Percentiles rank a stretch among this genome's conserved stretches.
phyloP scores from a whole-genome alignment of 2,888 invertebrate genomes.

The Hermaeophaga mercurialis region DNA sequence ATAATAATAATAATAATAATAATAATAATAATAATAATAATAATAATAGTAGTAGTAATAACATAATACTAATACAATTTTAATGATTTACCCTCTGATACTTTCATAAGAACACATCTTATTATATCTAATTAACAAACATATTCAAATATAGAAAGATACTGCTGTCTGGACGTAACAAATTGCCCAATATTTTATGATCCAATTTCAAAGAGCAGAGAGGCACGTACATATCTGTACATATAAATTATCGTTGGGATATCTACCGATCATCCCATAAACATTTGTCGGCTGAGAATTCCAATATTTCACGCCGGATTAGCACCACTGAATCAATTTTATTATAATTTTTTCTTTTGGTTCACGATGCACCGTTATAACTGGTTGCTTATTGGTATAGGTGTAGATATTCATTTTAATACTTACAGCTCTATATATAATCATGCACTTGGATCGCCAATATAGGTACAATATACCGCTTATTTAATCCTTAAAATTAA shows the following conservation, averaged over 20 bases:
- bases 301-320: slow-evolving; percentile 25
- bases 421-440: no score
- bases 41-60: no score
- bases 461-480: no score
- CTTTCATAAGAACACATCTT: not conserved
- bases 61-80: no score
- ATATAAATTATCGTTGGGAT: slow-evolving; percentile 17
- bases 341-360: not conserved
- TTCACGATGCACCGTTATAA: not conserved
- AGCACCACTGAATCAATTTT: slow-evolving; percentile 7
- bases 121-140: slow-evolving; percentile 11
- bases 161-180: slow-evolving; percentile 6
- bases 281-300: slow-evolving; percentile 11
- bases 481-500: no score
- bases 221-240: slow-evolving; percentile 10
- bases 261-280: slow-evolving; percentile 8
- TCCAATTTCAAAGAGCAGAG: slow-evolving; percentile 15
- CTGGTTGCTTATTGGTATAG: no score
- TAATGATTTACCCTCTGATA: no score
- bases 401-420: no score
- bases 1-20: no score
- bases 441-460: no score
- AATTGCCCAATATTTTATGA: slow-evolving; percentile 19
- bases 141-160: slow-evolving; percentile 3
- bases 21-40: no score